A percentile compares a stretch with the other conserved stretches of the same genome.
These are phyloP conservation scores for Cynodonichthys magdalenae DNA, from an alignment of 2,797 vertebrate species.

Conservation along the genomic window DNA sequence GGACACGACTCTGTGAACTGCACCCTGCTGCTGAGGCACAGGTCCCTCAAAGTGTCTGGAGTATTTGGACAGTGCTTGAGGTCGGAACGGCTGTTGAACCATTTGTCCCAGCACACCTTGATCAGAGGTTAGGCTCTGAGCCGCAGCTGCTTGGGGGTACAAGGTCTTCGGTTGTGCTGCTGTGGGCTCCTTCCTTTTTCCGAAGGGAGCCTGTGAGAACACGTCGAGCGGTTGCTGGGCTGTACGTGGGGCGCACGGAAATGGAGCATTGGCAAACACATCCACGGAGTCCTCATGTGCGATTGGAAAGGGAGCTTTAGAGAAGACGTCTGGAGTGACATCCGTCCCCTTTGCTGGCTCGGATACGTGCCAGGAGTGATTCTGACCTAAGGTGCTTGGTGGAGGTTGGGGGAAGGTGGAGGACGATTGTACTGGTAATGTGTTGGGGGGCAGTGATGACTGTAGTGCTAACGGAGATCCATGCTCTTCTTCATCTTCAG, in stretches of 20 bases:
- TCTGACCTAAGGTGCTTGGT: constrained; percentile 40
- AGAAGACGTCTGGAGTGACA: constrained; percentile 83
- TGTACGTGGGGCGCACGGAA: constrained; percentile 69
- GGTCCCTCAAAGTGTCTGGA: constrained; percentile 91
- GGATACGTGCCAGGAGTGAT: constrained; percentile 47
- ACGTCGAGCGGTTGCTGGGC: constrained; percentile 84
- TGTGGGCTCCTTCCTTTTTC: constrained; percentile 84
- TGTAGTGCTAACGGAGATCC: constrained; percentile 33
- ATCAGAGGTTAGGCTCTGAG: constrained; percentile 56
- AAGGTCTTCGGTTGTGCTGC: constrained; percentile 59
- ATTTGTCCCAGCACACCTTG: constrained; percentile 71
- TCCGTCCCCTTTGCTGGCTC: constrained; percentile 26
- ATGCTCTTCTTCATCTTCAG: constrained; percentile 90
- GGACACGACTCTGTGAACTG: constrained; percentile 55
- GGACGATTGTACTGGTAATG: constrained; percentile 32
- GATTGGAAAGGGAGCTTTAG: constrained; percentile 87
- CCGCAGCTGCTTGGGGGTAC: constrained; percentile 42
- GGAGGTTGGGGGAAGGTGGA: constrained; percentile 37
- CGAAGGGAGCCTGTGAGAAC: constrained; percentile 94
- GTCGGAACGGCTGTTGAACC: constrained; percentile 85
- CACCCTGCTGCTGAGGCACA: constrained; percentile 60
- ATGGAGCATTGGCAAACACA: constrained; percentile 94
- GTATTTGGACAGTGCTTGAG: constrained; percentile 90
- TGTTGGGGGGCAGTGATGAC: constrained; percentile 25
- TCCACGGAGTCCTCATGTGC: constrained; percentile 77